Conservation (phyloP, 2,888 invertebrate species). For the Torymus texanus region DNA sequence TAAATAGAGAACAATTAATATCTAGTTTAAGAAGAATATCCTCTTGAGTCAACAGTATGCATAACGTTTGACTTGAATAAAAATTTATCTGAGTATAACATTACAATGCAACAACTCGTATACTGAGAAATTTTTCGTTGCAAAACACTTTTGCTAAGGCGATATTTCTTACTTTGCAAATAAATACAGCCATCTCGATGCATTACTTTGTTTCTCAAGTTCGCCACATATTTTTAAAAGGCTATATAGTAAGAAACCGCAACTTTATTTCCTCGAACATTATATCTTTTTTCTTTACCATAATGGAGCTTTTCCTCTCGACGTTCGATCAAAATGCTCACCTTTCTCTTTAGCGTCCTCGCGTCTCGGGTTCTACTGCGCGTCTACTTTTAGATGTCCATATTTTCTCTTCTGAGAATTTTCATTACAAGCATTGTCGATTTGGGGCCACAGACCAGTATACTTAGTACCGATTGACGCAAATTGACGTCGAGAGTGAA, state of each 20-base stretch:
- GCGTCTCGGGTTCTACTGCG: neutral
- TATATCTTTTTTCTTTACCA: neutral
- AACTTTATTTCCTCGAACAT: neutral
- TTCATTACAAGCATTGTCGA: neutral
- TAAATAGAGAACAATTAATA: too few relatives aligned
- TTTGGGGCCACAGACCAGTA: too few relatives aligned
- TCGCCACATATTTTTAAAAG: neutral
- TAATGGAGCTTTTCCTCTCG: neutral
- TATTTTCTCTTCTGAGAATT: neutral
- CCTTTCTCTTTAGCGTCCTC: neutral
- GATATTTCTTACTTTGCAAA: neutral
- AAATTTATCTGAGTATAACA: too few relatives aligned
- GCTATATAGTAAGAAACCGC: neutral
- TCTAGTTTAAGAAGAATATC: too few relatives aligned
- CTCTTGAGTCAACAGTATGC: too few relatives aligned
- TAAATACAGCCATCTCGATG: neutral
- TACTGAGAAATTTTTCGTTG: too few relatives aligned
- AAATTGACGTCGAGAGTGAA: too few relatives aligned
- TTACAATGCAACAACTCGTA: too few relatives aligned
- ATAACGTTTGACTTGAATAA: too few relatives aligned
- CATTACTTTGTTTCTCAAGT: neutral
- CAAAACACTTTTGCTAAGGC: too few relatives aligned
- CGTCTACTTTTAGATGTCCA: slow-evolving; percentile 1
- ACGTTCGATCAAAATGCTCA: slow-evolving; percentile 11
- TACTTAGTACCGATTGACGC: too few relatives aligned